phyloP scores from a whole-genome alignment of 1,140 invertebrate genomes.

The Drosophila ficusphila region DNA sequence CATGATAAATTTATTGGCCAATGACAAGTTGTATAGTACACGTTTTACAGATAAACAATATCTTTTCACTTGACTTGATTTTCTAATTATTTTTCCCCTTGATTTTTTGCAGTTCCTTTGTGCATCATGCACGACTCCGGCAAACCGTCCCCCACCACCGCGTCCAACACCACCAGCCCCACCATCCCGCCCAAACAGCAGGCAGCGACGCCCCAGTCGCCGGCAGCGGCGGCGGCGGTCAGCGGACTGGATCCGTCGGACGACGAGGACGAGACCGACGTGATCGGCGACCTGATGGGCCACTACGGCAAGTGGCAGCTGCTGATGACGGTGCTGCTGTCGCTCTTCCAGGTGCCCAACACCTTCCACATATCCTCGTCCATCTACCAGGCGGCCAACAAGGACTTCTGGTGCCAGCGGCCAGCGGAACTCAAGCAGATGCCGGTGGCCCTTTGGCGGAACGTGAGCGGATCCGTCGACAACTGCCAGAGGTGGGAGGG shows the following conservation, averaged over 20 bases:
- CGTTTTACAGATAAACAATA: too few relatives aligned
- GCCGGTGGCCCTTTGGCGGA: slow-evolving; percentile 86
- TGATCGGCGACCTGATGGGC: slow-evolving; percentile 88
- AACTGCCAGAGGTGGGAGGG: slow-evolving; percentile 84
- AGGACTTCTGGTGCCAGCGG: slow-evolving; percentile 87
- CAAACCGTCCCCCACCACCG: slow-evolving; percentile 67
- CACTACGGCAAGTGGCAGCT: slow-evolving; percentile 91
- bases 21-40: too few relatives aligned
- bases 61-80: too few relatives aligned
- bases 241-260: slow-evolving; percentile 35
- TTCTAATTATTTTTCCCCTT: background rate
- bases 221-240: slow-evolving; percentile 33
- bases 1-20: too few relatives aligned
- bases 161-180: slow-evolving; percentile 42
- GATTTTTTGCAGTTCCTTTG: slow-evolving; percentile 61
- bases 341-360: slow-evolving; percentile 90
- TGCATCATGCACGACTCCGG: slow-evolving; percentile 77
- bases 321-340: slow-evolving; percentile 88
- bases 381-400: slow-evolving; percentile 87
- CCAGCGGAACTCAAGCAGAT: slow-evolving; percentile 85
- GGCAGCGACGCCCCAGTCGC: slow-evolving; percentile 35
- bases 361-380: slow-evolving; percentile 90
- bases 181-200: slow-evolving; percentile 59
- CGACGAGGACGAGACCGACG: slow-evolving; percentile 86
- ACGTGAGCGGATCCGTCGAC: slow-evolving; percentile 86